Evolutionary conservation across 2,113 vertebrate genomes (phyloP), one percentile per base, ranked within the genome.

Genomic region (Notiomystis cincta): DNA sequence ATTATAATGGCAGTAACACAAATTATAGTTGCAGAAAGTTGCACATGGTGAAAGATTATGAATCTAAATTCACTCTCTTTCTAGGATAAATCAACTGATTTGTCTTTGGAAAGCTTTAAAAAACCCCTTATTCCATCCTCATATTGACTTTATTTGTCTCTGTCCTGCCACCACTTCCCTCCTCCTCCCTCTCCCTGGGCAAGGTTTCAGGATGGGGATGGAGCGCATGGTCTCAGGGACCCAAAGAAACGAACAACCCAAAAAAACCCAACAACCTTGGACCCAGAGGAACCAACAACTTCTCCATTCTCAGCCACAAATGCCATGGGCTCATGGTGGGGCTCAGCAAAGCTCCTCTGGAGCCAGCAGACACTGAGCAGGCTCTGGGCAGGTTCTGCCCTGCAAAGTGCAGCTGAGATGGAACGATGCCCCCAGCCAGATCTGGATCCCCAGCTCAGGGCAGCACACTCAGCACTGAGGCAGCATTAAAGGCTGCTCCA

Each of bases 381-480:
- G n/a, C n/a, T n/a, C n/a, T 0, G 0, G 11, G 4, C 22, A 51
- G 20, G 20, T 7, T 57, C 42, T 58, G 17, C 54, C 70, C 6
- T 10, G 13, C 35, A 20, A 6, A 15, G 44, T 1, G 1, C 64
- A 20, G 20, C 28, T 16, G 24, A 1, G 10, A 21, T 6, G 1
- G 31, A 2, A 2, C 2, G 0, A 3, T 10, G 9, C 13, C 28
- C 3, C 7, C 2, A 22, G n/a, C 35, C 31, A 51, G 16, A 22
- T 6, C 45, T 11, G 2, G 0, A 3, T 20, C 7, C 5, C 1
- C 6, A 24, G 24, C 51, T 58, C 50, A n/a, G 53, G 10, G 11
- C 15, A 13, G 20, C 7, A 0, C 1, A 1, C 21, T 3, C 2
- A 0, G 1, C 1, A 10, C 3, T 4, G 3, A 30, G 19, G 31